Evolutionary conservation across 2,888 invertebrate genomes (phyloP), one percentile per base, ranked within the genome.

Genomic region (Atethmia centrago): DNA sequence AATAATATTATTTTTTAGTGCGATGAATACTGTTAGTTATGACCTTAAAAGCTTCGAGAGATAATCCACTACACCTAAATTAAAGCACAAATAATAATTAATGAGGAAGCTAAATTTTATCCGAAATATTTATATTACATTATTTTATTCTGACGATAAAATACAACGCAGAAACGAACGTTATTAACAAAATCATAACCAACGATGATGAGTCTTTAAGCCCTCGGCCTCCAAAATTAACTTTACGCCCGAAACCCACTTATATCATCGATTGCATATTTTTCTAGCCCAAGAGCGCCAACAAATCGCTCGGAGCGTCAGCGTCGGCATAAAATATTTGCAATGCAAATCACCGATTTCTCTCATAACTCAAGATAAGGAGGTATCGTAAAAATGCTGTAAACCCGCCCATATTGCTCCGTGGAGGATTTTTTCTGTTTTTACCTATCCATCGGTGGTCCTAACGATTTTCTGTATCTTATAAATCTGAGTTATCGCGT

Each of bases 311-410:
- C 71, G 63, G 56, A 65, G 76, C 83, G 83, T 82, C 81, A 65
- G 76, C 83, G 83, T 82, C 81, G 86, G 85, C 85, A 87, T 87
- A 86, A 89, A 88, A 88, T 85, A 90, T 90, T 90, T 89, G 88
- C 90, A 89, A 83, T 90, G 90, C 89, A 90, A 90, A 90, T 90
- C 88, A 82, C 86, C 87, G 85, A 90, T 88, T 87, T 84, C 83
- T 82, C 85, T 85, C 90, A 89, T 90, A 90, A 90, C 88, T 88
- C 87, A 86, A 87, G 90, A 88, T 90, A 90, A 89, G 88, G 81
- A 84, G 79, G 85, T 88, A 90, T 87, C 90, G 89, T 90, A 90
- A 90, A 90, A 90, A 85, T 73, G 87, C 84, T 88, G 87, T 89
- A 88, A 89, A 89, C 84, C 84, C 76, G 76, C 78, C 83, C 77